Evolutionary conservation across 1,140 invertebrate genomes (phyloP).

Genomic region (Tetragonula clypearis): DNA sequence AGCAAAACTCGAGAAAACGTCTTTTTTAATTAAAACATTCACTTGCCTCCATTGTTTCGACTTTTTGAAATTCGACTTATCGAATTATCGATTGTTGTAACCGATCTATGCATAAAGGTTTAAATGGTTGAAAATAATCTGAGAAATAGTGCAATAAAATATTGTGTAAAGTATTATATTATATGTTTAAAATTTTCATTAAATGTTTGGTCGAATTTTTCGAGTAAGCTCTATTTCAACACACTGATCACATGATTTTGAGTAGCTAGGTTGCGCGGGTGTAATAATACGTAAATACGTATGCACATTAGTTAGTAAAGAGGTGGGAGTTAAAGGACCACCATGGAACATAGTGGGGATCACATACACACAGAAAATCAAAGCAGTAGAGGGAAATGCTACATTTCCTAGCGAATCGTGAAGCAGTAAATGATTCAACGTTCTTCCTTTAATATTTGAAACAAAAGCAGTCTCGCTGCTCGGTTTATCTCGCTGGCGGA

Average conservation of each 20-base stretch:
- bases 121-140: neutral
- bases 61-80: neutral
- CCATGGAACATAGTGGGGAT: conserved; percentile 1
- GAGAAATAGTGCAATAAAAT: neutral
- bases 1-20: neutral
- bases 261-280: neutral
- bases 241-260: neutral
- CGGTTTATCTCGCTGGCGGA: conserved; percentile 14
- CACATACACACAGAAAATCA: too few relatives aligned
- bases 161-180: neutral
- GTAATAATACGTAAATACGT: neutral
- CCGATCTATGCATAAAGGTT: neutral
- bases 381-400: neutral
- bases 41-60: neutral
- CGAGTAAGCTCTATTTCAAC: neutral
- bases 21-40: neutral
- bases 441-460: conserved; percentile 18
- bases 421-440: neutral
- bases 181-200: neutral
- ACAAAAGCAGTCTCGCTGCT: conserved; percentile 9
- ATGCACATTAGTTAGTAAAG: neutral
- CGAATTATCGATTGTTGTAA: neutral
- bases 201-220: neutral
- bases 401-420: neutral
- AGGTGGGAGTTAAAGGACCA: neutral